Evolutionary conservation across 2,797 vertebrate species (phyloP).

Genomic region (Sebastes diaconus): DNA sequence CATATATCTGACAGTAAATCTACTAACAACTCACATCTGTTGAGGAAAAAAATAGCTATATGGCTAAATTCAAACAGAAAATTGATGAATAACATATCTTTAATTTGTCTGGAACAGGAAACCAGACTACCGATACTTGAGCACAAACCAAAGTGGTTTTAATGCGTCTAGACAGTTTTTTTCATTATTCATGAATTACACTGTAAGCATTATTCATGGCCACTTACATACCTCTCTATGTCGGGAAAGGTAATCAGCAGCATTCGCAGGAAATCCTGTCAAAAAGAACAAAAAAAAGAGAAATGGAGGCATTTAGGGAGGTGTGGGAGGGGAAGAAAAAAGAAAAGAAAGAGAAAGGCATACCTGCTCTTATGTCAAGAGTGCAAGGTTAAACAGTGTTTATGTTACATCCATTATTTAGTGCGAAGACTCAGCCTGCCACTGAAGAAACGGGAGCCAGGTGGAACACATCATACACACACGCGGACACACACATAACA

Average conservation of each 20-base stretch:
- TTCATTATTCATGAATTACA: conserved; percentile 65
- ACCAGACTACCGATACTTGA: conserved; percentile 1
- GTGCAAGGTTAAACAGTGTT: conserved; percentile 62
- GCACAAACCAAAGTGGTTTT: conserved; percentile 28
- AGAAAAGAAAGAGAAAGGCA: conserved; percentile 48
- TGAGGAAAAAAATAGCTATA: background rate
- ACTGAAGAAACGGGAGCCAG: conserved; percentile 68
- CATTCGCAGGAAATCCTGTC: conserved; percentile 94
- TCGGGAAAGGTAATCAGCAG: conserved; percentile 88
- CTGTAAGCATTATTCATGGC: conserved; percentile 40
- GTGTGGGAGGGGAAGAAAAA: conserved; percentile 34
- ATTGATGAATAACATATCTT: conserved; percentile 22
- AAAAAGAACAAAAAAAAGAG: conserved; percentile 34
- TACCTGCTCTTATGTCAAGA: conserved; percentile 59
- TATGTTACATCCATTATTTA: conserved; percentile 72
- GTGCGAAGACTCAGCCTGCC: conserved; percentile 50
- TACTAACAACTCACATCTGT: conserved; percentile 26
- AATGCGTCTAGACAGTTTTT: conserved; percentile 23
- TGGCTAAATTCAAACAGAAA: conserved; percentile 10
- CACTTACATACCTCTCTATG: conserved; percentile 85
- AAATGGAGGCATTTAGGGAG: conserved; percentile 43
- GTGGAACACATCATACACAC: conserved; percentile 61
- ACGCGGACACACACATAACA: background rate
- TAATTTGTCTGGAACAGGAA: conserved; percentile 25
- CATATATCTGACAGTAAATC: conserved; percentile 37